Percentiles rank a stretch among this genome's conserved stretches.
Conservation (phyloP, 2,797 vertebrate species). For the Pogoniulus pusillus region DNA sequence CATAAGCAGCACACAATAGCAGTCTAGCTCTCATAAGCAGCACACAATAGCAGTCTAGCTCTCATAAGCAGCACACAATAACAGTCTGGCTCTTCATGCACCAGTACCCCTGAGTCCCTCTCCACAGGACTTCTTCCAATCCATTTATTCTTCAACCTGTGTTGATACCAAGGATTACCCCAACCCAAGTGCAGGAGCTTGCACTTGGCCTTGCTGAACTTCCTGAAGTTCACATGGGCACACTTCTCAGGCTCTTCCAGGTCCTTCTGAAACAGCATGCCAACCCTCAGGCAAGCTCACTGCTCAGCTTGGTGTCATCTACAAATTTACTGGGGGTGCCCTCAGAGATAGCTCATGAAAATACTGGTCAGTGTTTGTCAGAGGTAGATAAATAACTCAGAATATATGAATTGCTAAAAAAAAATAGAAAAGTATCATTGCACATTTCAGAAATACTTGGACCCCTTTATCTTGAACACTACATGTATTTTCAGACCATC, state of each 20-base stretch:
- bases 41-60: not conserved
- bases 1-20: not conserved
- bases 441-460: not conserved
- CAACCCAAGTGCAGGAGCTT: not conserved
- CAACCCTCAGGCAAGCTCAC: not conserved
- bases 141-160: too few species aligned
- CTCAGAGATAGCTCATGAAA: not conserved
- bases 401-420: not conserved
- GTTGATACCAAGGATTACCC: not conserved
- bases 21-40: not conserved
- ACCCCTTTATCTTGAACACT: fast-evolving
- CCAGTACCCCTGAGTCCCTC: not conserved
- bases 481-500: not conserved
- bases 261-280: not conserved
- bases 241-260: not conserved
- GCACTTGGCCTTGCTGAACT: not conserved
- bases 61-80: not conserved
- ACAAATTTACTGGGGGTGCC: not conserved
- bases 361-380: fast-evolving
- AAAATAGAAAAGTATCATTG: not conserved
- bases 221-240: not conserved
- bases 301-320: not conserved
- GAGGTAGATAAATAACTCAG: not conserved
- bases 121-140: not conserved
- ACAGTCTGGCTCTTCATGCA: not conserved